Evolutionary conservation across 2,888 invertebrate species (phyloP), one percentile per base, ranked within the genome.

Genomic region (Leptura quadrifasciata): DNA sequence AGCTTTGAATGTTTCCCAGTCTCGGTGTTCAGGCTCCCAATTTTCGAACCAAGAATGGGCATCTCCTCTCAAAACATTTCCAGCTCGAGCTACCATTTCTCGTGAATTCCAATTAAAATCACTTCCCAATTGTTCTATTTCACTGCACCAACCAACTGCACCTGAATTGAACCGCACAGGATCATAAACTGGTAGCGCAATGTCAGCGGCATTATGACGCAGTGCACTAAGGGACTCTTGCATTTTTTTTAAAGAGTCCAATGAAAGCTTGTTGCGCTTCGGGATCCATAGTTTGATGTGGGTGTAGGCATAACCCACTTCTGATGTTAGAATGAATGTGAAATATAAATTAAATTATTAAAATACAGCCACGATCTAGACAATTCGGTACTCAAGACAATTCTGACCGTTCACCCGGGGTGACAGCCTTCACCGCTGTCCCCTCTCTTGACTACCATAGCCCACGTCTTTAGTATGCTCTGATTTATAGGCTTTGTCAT

Each of bases 361-460:
- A 4, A 15, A 15, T 15, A 47, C 2, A 47, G 4, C 10, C 35
- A 12, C 47, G 47, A 47, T 4, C 15, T 15, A 15, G 47, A 15
- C 47, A 47, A 15, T 47, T 47, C 15, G 47, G 47, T 47, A 47
- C 47, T 47, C 47, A 47, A 47, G 47, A 15, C 47, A 15, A 47
- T 2, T 15, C 12, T 47, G 15, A 15, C 47, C 2, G 8, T 47
- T 10, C 8, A 10, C 47, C 47, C 15, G 15, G 15, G 10, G 47
- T 47, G 47, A 47, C 47, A 47, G 8, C 35, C 27, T 5, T 39
- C 10, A 1, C 35, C 35, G 35, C 35, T 39, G 35, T 39, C 35
- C 35, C 35, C 35, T 4, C 35, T 39, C 35, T 39, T 39, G 35
- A 39, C 5, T 77, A 39, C 35, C 35, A 39, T 39, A 39, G 35